phyloP scores from a whole-genome alignment of 2,113 vertebrate species.

The Trinectes maculatus region DNA sequence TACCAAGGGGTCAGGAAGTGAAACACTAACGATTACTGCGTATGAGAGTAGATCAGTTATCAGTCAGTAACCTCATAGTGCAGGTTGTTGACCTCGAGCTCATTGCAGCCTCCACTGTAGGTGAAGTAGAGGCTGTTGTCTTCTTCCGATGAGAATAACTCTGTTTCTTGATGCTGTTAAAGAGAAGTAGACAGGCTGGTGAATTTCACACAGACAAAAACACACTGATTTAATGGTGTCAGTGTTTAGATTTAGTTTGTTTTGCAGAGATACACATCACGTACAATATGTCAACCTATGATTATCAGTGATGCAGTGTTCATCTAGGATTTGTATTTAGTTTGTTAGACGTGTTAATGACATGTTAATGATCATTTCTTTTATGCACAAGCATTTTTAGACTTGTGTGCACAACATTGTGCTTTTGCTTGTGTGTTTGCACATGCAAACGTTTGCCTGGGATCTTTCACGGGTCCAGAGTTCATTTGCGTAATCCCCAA shows the following conservation, averaged over 20 bases:
- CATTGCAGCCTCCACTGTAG: constrained; percentile 88
- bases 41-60: background rate
- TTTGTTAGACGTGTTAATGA: constrained; percentile 4
- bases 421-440: constrained; percentile 5
- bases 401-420: background rate
- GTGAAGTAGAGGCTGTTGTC: constrained; percentile 97
- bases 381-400: background rate
- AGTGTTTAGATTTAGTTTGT: no score
- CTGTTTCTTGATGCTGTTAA: constrained; percentile 72
- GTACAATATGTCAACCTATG: no score
- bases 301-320: no score
- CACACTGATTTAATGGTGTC: background rate
- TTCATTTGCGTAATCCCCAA: constrained; percentile 12
- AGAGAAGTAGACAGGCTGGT: background rate
- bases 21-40: no score
- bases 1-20: background rate
- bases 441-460: constrained; percentile 5
- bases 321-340: no score
- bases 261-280: no score
- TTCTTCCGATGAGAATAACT: constrained; percentile 88
- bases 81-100: constrained; percentile 90
- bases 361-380: background rate
- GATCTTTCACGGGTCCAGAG: constrained; percentile 8
- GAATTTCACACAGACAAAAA: background rate
- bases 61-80: constrained; percentile 87